These are phyloP conservation scores for Barbus barbus DNA, from an alignment of 2,113 vertebrate genomes.

Conservation along the genomic window DNA sequence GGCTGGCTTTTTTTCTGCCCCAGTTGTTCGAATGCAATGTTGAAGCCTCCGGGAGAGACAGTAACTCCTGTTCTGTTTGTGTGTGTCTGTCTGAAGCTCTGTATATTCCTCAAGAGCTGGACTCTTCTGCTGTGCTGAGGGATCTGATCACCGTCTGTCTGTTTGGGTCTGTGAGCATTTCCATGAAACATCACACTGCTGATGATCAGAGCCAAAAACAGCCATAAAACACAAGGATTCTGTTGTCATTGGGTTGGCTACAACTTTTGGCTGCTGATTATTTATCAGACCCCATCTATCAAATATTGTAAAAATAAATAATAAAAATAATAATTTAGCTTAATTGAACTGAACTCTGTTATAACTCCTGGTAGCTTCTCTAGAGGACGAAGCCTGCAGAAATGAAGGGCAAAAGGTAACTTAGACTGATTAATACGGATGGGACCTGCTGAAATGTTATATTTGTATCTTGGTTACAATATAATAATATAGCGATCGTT, in stretches of 20 bases:
- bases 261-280: not conserved
- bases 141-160: slow-evolving; percentile 40
- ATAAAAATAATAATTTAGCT: not conserved
- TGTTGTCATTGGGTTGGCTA: slow-evolving; percentile 1
- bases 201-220: slow-evolving; percentile 1
- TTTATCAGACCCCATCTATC: not conserved
- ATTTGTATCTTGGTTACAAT: too few species aligned
- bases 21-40: slow-evolving; percentile 43
- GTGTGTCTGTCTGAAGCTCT: slow-evolving; percentile 44
- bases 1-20: slow-evolving; percentile 49
- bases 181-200: slow-evolving; percentile 38
- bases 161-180: slow-evolving; percentile 40
- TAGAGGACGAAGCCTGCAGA: not conserved
- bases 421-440: not conserved
- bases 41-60: slow-evolving; percentile 48
- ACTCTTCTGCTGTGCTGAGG: slow-evolving; percentile 31
- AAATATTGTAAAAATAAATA: not conserved
- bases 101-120: slow-evolving; percentile 47
- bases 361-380: not conserved
- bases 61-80: slow-evolving; percentile 19
- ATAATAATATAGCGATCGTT: not conserved
- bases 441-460: not conserved
- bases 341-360: not conserved
- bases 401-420: too few species aligned
- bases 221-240: not conserved